Evolutionary conservation across 2,888 invertebrate genomes (phyloP).

Genomic region (Drosophila gaucha): DNA sequence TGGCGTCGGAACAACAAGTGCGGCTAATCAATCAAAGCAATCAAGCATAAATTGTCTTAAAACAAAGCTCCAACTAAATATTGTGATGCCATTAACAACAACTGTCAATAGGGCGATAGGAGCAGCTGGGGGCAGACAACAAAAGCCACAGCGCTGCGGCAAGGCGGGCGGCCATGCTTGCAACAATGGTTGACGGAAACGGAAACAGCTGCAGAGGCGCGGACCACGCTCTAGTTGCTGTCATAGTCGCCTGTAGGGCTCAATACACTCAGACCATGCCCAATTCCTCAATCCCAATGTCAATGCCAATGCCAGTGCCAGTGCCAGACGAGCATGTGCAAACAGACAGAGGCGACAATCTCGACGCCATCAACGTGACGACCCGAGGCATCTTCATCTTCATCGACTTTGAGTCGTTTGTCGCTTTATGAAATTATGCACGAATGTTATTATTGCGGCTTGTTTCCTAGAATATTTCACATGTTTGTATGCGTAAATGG

Average conservation of each 20-base stretch:
- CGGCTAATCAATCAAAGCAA: constrained; percentile 80
- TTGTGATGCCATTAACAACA: constrained; percentile 77
- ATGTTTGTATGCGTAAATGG: constrained; percentile 61
- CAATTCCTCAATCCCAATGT: constrained; percentile 51
- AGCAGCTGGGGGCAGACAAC: constrained; percentile 27
- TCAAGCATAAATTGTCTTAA: constrained; percentile 79
- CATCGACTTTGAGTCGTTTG: constrained; percentile 3
- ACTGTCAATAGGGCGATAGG: constrained; percentile 58
- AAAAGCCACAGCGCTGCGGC: constrained; percentile 27
- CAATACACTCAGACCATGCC: constrained; percentile 12
- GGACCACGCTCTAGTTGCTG: constrained; percentile 32
- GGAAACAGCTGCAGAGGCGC: constrained; percentile 53
- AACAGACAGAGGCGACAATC: constrained; percentile 66
- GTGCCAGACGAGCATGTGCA: constrained; percentile 75
- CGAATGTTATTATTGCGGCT: constrained; percentile 71
- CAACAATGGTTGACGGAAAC: constrained; percentile 47
- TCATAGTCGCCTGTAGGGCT: constrained; percentile 21
- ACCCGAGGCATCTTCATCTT: constrained; percentile 50
- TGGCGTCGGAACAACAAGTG: constrained; percentile 60
- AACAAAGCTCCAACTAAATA: constrained; percentile 74
- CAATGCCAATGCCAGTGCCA: constrained; percentile 73
- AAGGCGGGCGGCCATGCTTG: background rate
- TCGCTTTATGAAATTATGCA: constrained; percentile 67
- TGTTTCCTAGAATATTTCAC: constrained; percentile 52
- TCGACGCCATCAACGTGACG: constrained; percentile 56